Evolutionary conservation across 2,797 vertebrate genomes (phyloP).

Genomic region (Zalophus californianus): DNA sequence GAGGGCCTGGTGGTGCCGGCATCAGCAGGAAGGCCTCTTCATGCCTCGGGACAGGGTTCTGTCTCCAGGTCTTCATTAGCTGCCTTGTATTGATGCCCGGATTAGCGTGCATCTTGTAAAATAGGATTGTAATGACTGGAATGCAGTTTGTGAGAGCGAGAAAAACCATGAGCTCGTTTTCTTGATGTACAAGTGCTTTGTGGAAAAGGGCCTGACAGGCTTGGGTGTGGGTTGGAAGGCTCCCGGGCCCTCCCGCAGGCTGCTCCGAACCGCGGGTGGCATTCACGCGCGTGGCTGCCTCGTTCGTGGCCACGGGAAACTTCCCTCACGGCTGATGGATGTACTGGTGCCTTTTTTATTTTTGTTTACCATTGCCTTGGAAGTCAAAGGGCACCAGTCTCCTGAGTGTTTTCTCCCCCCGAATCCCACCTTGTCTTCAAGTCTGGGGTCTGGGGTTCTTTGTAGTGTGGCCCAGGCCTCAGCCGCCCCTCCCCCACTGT

Average conservation of each 20-base stretch:
- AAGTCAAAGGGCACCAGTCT: slow-evolving; percentile 49
- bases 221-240: neutral
- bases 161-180: neutral
- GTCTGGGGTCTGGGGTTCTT: slow-evolving; percentile 16
- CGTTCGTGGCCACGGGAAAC: neutral
- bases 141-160: slow-evolving; percentile 1
- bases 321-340: neutral
- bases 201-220: neutral
- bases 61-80: neutral
- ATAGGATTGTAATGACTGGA: neutral
- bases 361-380: slow-evolving; percentile 53
- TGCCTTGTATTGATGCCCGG: rapidly evolving
- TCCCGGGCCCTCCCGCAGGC: neutral
- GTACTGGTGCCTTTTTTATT: slow-evolving; percentile 57
- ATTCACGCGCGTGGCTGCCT: rapidly evolving
- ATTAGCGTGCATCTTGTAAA: neutral
- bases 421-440: neutral
- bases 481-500: neutral
- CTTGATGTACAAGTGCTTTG: neutral
- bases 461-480: neutral
- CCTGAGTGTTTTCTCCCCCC: neutral
- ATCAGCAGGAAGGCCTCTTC: neutral
- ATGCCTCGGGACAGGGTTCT: rapidly evolving
- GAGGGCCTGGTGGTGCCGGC: rapidly evolving
- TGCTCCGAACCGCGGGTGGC: rapidly evolving